Evolutionary conservation across 2,888 invertebrate species (phyloP), one percentile per base, ranked within the genome.

Genomic region (Cremastobaeus sp.): DNA sequence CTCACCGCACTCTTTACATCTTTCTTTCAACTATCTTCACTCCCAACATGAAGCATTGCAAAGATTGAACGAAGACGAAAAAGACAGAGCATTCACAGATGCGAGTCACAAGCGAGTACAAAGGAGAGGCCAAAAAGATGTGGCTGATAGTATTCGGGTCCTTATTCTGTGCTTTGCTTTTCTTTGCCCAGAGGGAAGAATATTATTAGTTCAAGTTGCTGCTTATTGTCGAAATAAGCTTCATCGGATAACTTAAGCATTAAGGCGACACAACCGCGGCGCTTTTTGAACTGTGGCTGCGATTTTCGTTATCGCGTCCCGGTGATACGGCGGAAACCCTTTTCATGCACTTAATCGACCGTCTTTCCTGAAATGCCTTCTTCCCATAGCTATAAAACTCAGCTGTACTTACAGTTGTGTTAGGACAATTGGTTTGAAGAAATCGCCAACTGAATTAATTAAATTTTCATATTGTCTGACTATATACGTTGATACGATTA

Each of bases 121-220:
- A 37, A 60, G 32, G 18, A 52, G 59, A 64, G 59, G 47, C 57
- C 78, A 65, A 72, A 71, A 75, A 76, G 62, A 72, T 73, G 55
- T 55, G 69, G 74, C 62, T 76, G 65, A 69, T 71, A 77, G 77
- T 79, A 62, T 70, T 52, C 41, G 75, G 73, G 73, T 47, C 71
- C 68, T 78, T 74, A 74, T 76, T 76, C 72, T 75, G 28, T 55
- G 71, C 52, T 65, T 32, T 39, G 52, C 47, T 71, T 74, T 57
- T 69, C 75, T 75, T 74, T 62, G 68, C 76, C 71, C 73, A 65
- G 65, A 78, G 79, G 78, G 77, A 80, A 80, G 81, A 83, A 86
- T 85, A 83, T 86, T 85, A 86, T 85, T 85, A 84, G 83, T 82
- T 82, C 83, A 82, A 85, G 82, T 82, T 84, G 83, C 82, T 65